Evolutionary conservation across 2,888 invertebrate species (phyloP).

Genomic region (Orthonevra nobilis): DNA sequence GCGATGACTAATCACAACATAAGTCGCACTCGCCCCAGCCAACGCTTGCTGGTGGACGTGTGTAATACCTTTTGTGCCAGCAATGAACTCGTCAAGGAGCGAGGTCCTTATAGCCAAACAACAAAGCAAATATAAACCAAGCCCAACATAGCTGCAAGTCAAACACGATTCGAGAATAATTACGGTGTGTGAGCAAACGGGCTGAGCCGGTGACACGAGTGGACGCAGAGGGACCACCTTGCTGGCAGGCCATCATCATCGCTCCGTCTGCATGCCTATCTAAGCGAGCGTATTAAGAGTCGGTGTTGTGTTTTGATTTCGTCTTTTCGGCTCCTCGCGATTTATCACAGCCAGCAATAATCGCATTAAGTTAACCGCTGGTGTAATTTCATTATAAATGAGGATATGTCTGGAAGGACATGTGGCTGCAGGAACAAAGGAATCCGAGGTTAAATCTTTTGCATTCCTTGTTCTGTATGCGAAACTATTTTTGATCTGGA

Average conservation of each 20-base stretch:
- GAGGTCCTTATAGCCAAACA: slow-evolving; percentile 45
- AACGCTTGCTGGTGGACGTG: slow-evolving; percentile 1
- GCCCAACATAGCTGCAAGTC: slow-evolving; percentile 44
- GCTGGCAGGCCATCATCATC: slow-evolving; percentile 41
- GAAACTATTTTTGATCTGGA: no score
- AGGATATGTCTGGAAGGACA: no score
- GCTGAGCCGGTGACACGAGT: slow-evolving; percentile 45
- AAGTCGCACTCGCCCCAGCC: slow-evolving; percentile 62
- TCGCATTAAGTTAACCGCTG: slow-evolving; percentile 65
- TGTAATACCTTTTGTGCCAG: slow-evolving; percentile 48
- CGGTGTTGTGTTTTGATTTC: slow-evolving; percentile 5
- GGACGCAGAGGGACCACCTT: slow-evolving; percentile 59
- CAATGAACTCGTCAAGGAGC: slow-evolving; percentile 61
- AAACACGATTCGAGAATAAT: slow-evolving; percentile 60
- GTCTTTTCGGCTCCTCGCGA: slow-evolving; percentile 29
- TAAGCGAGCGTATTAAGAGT: background rate
- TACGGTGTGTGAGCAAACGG: slow-evolving; percentile 27
- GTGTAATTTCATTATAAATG: slow-evolving; percentile 51
- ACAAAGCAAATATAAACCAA: slow-evolving; percentile 43
- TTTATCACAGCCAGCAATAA: slow-evolving; percentile 61
- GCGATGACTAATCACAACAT: slow-evolving; percentile 66
- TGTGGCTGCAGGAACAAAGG: no score
- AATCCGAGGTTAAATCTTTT: no score
- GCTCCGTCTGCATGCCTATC: slow-evolving; percentile 1
- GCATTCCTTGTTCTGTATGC: no score